Evolutionary conservation across 2,888 invertebrate species (phyloP), one percentile per base, ranked within the genome.

Genomic region (Drosophila nigricruria): DNA sequence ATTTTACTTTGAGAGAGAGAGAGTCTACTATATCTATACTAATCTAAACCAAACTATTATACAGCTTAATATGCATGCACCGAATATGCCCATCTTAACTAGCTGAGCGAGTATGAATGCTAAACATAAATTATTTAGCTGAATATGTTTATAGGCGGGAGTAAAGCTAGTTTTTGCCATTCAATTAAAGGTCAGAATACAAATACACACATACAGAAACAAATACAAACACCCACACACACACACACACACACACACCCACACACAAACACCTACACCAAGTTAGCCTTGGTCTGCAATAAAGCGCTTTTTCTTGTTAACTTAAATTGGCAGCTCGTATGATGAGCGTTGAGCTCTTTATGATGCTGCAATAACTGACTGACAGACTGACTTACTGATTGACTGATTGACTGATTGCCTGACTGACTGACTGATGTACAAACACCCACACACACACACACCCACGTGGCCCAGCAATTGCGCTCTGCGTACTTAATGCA

Each of bases 301-400:
- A 70, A 83, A 79, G 87, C 82, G 82, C 59, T 72, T 83, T 83
- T 88, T 75, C 82, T 67, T 83, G 89, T 88, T 53, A 62, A 45
- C 66, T 62, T 50, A 77, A 76, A 77, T 73, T 70, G 69, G 50
- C 52, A 43, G 57, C 42, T 43, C 61, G 53, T 38, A 50, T 62
- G 59, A 50, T 66, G 81, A 61, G 78, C 61, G 66, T 67, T 64
- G 43, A 63, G 59, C 86, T 80, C 77, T 77, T 76, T 77, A 77
- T 76, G 77, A 66, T 61, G 66, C 78, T 69, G 79, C 72, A 81
- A 81, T 86, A 86, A 83, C 82, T 70, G 86, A 77, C 71, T 69
- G 56, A 65, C 32, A 27, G 66, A 67, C 62, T 72, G 69, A 34
- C 38, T 60, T 56, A 58, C n/a, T 27, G 66, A 63, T 62, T 75